Evolutionary conservation across 2,888 invertebrate genomes (phyloP).

Genomic region (Holacanthella duospinosa): DNA sequence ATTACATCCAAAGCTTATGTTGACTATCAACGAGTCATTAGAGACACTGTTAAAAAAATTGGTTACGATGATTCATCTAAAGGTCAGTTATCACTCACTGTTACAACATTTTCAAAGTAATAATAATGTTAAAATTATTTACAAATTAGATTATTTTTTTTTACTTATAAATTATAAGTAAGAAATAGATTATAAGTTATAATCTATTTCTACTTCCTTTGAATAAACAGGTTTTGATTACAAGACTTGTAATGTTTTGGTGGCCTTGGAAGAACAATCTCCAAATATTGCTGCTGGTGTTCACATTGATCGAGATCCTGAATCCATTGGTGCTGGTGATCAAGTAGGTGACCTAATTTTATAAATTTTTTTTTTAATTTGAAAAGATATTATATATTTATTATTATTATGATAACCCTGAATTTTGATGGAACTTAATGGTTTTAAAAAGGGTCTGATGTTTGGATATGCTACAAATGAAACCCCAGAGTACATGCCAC

Average conservation of each 20-base stretch:
- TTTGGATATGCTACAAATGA: slow-evolving; percentile 87
- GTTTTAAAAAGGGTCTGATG: slow-evolving; percentile 95
- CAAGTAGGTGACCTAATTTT: slow-evolving; percentile 57
- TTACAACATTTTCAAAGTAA: too few relatives aligned
- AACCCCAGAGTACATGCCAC: slow-evolving; percentile 93
- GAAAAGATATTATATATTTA: slow-evolving; percentile 12
- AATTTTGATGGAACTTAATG: too few relatives aligned
- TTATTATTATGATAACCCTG: slow-evolving; percentile 6
- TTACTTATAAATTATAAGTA: too few relatives aligned
- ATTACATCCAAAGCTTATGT: slow-evolving; percentile 96
- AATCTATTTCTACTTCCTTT: too few relatives aligned
- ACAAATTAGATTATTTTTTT: too few relatives aligned
- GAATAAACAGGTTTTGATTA: slow-evolving; percentile 92
- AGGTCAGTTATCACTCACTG: too few relatives aligned
- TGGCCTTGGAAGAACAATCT: slow-evolving; percentile 94
- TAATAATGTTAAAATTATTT: too few relatives aligned
- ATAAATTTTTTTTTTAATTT: slow-evolving; percentile 4
- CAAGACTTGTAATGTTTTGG: slow-evolving; percentile 97
- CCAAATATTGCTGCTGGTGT: slow-evolving; percentile 96
- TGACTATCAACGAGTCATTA: slow-evolving; percentile 93
- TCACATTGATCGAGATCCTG: slow-evolving; percentile 84
- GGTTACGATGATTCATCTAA: slow-evolving; percentile 97
- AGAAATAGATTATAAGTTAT: too few relatives aligned
- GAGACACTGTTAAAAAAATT: slow-evolving; percentile 93
- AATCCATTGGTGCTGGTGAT: slow-evolving; percentile 95